These are phyloP conservation scores for Chionis minor DNA, from an alignment of 2,113 vertebrate species.

Conservation along the genomic window DNA sequence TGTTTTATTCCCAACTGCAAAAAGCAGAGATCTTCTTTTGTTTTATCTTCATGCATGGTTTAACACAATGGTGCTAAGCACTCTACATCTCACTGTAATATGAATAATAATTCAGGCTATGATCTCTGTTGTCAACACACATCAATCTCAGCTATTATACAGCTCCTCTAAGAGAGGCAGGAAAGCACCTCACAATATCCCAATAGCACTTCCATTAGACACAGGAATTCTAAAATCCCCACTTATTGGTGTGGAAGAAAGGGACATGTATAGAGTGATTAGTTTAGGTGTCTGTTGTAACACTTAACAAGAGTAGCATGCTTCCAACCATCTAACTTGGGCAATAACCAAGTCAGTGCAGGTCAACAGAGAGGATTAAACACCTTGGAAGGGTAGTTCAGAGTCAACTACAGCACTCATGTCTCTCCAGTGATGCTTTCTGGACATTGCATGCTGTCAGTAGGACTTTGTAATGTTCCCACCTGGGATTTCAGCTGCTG, in stretches of 20 bases:
- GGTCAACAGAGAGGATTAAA: background rate
- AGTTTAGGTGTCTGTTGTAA: background rate
- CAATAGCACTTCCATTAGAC: slow-evolving; percentile 14
- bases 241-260: background rate
- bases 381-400: background rate
- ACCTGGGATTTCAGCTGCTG: background rate
- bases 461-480: rapidly evolving
- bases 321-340: background rate
- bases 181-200: background rate
- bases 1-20: background rate
- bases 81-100: slow-evolving; percentile 8
- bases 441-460: rapidly evolving
- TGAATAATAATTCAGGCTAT: slow-evolving; percentile 59
- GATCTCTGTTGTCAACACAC: slow-evolving; percentile 55
- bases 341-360: background rate
- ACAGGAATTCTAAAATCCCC: background rate
- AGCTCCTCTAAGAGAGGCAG: background rate
- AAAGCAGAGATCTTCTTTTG: background rate
- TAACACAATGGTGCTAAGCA: slow-evolving; percentile 1
- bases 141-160: slow-evolving; percentile 36
- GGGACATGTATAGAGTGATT: background rate
- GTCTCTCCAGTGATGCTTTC: background rate
- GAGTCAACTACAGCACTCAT: background rate
- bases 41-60: slow-evolving; percentile 37
- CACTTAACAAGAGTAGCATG: background rate